Base-by-base conservation (phyloP, 2,797 vertebrate genomes). In the Margarornis squamiger region DNA sequence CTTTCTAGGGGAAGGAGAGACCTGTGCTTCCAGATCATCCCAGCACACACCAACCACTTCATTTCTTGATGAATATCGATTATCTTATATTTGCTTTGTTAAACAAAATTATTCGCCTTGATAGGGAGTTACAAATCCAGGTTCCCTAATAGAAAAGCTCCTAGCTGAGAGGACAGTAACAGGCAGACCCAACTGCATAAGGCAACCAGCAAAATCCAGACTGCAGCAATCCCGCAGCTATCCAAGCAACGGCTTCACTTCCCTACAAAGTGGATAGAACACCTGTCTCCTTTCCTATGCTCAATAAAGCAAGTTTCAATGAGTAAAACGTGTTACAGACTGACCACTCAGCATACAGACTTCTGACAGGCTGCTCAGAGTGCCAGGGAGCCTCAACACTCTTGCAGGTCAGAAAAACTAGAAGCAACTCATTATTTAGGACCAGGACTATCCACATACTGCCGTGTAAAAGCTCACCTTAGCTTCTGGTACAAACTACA, bases 251-350 rank as follows among this genome's bases (percentile, higher is more conserved):
- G 16, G 18, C 38, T 70, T 49, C 52, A 5, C 10, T 57, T 45
- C 6, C 16, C 29, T 26, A 12, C 1, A 1, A 49, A 32, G 7
- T 2, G 12, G 32, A 55, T 18, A 45, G 68, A 82, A 18, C 8
- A 16, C 1, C 0, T 1, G 0, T 26, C 59, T 26, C 46, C 21
- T 3, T 3, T 12, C 43, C 34, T 12, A 29, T 17, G 0, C 62
- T 15, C 63, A 34, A 27, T 9, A 66, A 54, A 24, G 26, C 48
- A 39, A n/a, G 27, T 32, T 23, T 67, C 57, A 34, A 15, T 11
- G 52, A 52, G 21, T 63, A 30, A 66, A 73, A 66, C 4, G 13
- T 30, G 6, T 46, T 51, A 39, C 12, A 43, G 38, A 10, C 18
- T 36, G 14, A 75, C 34, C n/a, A 14, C 3, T 41, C 27, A 51